Evolutionary conservation across 2,888 invertebrate genomes (phyloP).

Genomic region (Phorcus lineatus): DNA sequence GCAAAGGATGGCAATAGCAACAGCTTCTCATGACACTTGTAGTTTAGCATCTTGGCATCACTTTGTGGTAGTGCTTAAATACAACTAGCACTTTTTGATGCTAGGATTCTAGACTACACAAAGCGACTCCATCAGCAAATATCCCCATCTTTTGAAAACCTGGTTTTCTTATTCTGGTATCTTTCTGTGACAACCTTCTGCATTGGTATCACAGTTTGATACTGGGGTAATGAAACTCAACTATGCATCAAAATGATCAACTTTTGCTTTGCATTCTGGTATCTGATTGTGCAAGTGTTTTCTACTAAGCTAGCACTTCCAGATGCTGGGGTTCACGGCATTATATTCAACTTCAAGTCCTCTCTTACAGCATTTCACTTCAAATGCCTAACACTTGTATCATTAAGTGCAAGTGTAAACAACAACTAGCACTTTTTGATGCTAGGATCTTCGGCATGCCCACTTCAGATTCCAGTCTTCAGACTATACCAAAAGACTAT

Average conservation of each 20-base stretch:
- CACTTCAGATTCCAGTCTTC: background rate
- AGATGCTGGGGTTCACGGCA: slow-evolving; percentile 31
- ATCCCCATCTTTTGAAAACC: too few relatives aligned
- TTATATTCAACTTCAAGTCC: background rate
- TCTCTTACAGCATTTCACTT: too few relatives aligned
- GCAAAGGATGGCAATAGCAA: background rate
- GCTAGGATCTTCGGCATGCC: slow-evolving; percentile 13
- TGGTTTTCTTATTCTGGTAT: background rate
- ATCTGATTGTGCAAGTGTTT: slow-evolving; percentile 39
- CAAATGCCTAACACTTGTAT: background rate
- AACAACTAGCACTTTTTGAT: slow-evolving; percentile 32
- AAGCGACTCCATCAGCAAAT: too few relatives aligned
- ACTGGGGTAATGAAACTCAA: slow-evolving; percentile 5
- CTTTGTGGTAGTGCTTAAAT: too few relatives aligned
- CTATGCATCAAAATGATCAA: background rate
- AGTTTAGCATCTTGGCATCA: too few relatives aligned
- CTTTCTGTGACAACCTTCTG: background rate
- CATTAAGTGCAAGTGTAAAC: slow-evolving; percentile 6
- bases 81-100: too few relatives aligned
- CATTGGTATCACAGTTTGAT: slow-evolving; percentile 8
- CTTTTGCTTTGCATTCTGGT: slow-evolving; percentile 8
- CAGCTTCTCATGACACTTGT: too few relatives aligned
- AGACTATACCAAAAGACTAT: background rate
- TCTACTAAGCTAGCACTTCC: slow-evolving; percentile 39
- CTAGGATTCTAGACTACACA: too few relatives aligned